Percentiles rank a stretch among this genome's conserved stretches.
Evolutionary conservation across 2,888 invertebrate genomes (phyloP).

Genomic region (Euplagia quadripunctaria): DNA sequence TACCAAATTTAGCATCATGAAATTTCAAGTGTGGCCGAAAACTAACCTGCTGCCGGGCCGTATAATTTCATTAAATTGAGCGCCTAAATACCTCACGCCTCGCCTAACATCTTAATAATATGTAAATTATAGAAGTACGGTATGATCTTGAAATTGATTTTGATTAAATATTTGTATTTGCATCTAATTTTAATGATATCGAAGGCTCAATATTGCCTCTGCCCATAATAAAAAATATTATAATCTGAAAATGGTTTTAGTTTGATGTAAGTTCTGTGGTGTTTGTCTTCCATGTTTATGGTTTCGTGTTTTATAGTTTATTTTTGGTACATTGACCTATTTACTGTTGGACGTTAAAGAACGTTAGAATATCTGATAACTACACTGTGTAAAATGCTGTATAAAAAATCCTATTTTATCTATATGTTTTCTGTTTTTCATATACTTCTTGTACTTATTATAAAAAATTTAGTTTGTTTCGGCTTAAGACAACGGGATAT

Average conservation of each 20-base stretch:
- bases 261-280: conserved; percentile 51
- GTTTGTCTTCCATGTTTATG: conserved; percentile 26
- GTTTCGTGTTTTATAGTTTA: conserved; percentile 27
- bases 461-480: neutral
- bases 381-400: neutral
- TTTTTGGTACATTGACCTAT: conserved; percentile 44
- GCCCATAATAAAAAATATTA: conserved; percentile 1
- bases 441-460: neutral
- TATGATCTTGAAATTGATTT: conserved; percentile 29
- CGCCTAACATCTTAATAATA: conserved; percentile 25
- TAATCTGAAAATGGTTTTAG: conserved; percentile 24
- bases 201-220: conserved; percentile 25
- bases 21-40: neutral
- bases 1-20: neutral
- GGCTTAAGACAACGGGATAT: neutral
- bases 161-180: conserved; percentile 14
- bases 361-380: neutral
- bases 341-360: conserved; percentile 22
- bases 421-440: neutral
- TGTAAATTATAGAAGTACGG: conserved; percentile 28
- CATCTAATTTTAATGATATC: conserved; percentile 23
- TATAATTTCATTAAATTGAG: conserved; percentile 7
- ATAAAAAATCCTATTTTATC: neutral
- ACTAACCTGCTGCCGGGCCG: conserved; percentile 2
- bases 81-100: conserved; percentile 16